Percentiles rank a stretch among this genome's conserved stretches.
Conservation (phyloP, 1,140 invertebrate genomes). For the Cheumatopsyche charites region DNA sequence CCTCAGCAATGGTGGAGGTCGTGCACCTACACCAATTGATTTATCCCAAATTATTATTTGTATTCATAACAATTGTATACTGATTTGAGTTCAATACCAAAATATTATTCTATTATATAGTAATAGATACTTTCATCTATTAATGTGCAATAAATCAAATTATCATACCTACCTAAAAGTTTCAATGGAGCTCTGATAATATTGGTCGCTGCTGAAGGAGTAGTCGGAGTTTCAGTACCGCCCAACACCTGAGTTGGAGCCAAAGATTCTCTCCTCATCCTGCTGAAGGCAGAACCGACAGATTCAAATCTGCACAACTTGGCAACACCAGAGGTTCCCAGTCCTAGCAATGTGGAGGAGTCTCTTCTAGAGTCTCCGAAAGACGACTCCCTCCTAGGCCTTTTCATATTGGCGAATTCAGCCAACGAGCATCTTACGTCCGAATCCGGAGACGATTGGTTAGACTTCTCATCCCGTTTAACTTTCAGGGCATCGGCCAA, state of each 20-base stretch:
- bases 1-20: slow-evolving; percentile 40
- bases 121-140: no score
- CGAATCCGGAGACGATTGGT: not conserved
- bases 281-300: slow-evolving; percentile 37
- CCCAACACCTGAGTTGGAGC: not conserved
- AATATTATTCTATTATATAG: no score
- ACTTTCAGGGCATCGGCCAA: slow-evolving; percentile 35
- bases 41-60: no score
- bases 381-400: slow-evolving; percentile 40
- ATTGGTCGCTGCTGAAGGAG: slow-evolving; percentile 14
- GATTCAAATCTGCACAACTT: slow-evolving; percentile 36
- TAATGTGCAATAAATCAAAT: no score
- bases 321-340: not conserved
- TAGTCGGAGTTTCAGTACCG: slow-evolving; percentile 40
- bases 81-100: no score
- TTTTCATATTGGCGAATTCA: slow-evolving; percentile 44
- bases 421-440: slow-evolving; percentile 38
- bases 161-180: slow-evolving; percentile 34
- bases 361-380: not conserved
- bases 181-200: slow-evolving; percentile 37
- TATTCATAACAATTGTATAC: no score
- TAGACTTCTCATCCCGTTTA: slow-evolving; percentile 26
- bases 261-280: slow-evolving; percentile 41
- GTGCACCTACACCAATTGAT: slow-evolving; percentile 38
- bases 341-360: not conserved